Evolutionary conservation across 2,113 vertebrate genomes (phyloP), one percentile per base, ranked within the genome.

Genomic region (Calonectris borealis): DNA sequence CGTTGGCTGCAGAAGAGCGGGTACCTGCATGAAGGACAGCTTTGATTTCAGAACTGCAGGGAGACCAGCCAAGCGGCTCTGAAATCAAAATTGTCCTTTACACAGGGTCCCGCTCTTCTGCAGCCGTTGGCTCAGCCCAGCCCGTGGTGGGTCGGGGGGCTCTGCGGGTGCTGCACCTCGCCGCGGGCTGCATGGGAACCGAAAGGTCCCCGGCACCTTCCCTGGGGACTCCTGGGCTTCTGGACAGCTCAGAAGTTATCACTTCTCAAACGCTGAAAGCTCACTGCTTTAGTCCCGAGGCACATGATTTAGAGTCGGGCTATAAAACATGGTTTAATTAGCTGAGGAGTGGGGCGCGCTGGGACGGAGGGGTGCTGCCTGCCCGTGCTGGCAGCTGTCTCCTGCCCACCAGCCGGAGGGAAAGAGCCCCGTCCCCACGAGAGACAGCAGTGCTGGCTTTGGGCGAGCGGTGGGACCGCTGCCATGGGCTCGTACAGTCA

Each of bases 241-340:
- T 21, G 48, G 49, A 5, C 0, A 1, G 42, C 48, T 73, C 13
- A 1, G 58, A 5, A 58, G 6, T 20, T 13, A 16, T 3, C 3
- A 0, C 46, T 72, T 38, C n/a, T 21, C 36, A 17, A 6, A 5
- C 1, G 29, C 44, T 27, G 38, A 22, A 34, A 83, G 54, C 60
- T 60, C 31, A 1, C 22, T 6, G 49, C 49, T 44, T 5, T 2
- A 11, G 24, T 11, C 65, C 31, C 7, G 2, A 4, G n/a, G 34
- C 10, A 2, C 25, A 5, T 0, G 52, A 11, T 16, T 40, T 12
- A 15, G 71, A 19, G n/a, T 1, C 3, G 2, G 73, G 44, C 22
- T 62, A 2, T 1, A 32, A 88, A 13, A 8, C 10, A 0, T 0
- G 20, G 36, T 13, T 49, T 21, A 1, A 10, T 11, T 3, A n/a